These are phyloP conservation scores for Chinchilla lanigera DNA, from an alignment of 2,113 vertebrate genomes.

Conservation along the genomic window DNA sequence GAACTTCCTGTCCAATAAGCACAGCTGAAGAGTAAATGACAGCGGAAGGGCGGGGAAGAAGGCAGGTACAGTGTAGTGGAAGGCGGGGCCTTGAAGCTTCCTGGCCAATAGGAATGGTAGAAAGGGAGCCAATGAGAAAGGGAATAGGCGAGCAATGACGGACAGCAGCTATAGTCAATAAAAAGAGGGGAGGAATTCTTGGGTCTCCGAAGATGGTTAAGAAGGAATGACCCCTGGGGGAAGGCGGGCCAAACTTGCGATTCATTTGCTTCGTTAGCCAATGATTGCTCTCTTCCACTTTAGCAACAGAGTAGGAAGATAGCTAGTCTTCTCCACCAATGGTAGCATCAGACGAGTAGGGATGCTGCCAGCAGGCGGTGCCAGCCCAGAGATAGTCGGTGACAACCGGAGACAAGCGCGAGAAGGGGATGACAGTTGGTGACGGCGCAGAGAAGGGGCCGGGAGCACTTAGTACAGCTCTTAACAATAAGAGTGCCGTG, in stretches of 20 bases:
- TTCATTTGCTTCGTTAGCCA: conserved; percentile 58
- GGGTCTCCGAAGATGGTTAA: conserved; percentile 46
- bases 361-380: conserved; percentile 56
- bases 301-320: not conserved
- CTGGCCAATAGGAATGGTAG: not conserved
- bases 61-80: not conserved
- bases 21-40: not conserved
- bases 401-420: conserved; percentile 69
- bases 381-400: conserved; percentile 41
- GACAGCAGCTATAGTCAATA: conserved; percentile 59
- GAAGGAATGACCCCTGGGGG: conserved; percentile 31
- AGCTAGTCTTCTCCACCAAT: conserved; percentile 64
- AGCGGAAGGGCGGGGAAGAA: conserved; percentile 40
- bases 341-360: not conserved
- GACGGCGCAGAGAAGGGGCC: conserved; percentile 62
- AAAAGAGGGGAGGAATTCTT: conserved; percentile 29
- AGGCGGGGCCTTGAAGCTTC: not conserved
- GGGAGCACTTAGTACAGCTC: not conserved
- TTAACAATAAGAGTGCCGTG: conserved; percentile 25
- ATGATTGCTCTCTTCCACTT: conserved; percentile 27
- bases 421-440: conserved; percentile 61
- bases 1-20: conserved; percentile 63
- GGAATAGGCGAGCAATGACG: conserved; percentile 25
- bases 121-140: conserved; percentile 51
- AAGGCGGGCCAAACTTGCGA: not conserved